phyloP scores from a whole-genome alignment of 2,113 vertebrate genomes.

The Solenodon paradoxus region DNA sequence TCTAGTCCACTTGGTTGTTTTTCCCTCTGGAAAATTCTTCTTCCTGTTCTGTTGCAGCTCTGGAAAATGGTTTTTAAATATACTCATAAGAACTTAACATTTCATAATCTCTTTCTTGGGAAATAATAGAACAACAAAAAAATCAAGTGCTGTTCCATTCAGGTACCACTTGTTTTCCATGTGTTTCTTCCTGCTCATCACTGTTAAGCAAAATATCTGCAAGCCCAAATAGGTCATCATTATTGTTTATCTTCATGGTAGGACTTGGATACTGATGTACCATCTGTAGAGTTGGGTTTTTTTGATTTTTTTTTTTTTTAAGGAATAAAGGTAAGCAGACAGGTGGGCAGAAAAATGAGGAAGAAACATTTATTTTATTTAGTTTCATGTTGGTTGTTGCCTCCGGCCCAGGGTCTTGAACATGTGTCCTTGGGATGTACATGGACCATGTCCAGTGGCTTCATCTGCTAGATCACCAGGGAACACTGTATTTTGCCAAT shows the following conservation, averaged over 20 bases:
- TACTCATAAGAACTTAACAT: not conserved
- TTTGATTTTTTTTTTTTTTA: too few relatives aligned
- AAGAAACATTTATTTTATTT: too few relatives aligned
- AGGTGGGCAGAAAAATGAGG: too few relatives aligned
- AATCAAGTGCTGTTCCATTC: not conserved
- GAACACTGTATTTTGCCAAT: not conserved
- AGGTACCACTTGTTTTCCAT: not conserved
- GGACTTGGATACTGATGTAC: not conserved
- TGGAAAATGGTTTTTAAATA: not conserved
- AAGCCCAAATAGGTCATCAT: not conserved
- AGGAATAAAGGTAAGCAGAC: too few relatives aligned
- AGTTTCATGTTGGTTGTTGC: too few relatives aligned
- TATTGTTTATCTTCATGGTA: not conserved
- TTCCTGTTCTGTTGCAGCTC: not conserved
- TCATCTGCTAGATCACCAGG: too few relatives aligned
- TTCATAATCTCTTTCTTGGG: not conserved
- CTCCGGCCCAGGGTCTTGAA: too few relatives aligned
- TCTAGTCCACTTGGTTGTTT: not conserved
- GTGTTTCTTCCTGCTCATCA: not conserved
- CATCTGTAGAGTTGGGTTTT: too few relatives aligned
- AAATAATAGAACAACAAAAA: not conserved
- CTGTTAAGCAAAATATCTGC: not conserved
- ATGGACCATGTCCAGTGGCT: too few relatives aligned
- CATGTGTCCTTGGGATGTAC: too few relatives aligned
- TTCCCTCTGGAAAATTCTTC: not conserved